Conservation (phyloP, 2,113 vertebrate species). For the Zosterops pallidus region DNA sequence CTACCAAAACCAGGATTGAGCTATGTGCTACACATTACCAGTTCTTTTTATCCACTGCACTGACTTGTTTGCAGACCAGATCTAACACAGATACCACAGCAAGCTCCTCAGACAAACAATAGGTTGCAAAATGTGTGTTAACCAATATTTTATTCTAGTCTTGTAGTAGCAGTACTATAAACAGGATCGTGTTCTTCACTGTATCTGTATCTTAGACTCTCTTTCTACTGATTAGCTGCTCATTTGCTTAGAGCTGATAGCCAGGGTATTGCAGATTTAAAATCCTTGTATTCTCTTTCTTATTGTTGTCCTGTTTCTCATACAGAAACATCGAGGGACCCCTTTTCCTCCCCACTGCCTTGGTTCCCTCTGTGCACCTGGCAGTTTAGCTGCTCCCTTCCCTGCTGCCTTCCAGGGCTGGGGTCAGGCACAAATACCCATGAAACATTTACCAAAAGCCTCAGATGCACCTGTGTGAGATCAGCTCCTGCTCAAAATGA, state of each 20-base stretch:
- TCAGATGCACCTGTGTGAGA: background rate
- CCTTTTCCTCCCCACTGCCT: background rate
- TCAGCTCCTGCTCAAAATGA: constrained; percentile 28
- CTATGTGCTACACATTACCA: background rate
- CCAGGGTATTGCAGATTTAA: background rate
- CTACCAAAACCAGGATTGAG: background rate
- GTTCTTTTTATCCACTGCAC: background rate
- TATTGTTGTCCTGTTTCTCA: background rate
- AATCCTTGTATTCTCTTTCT: background rate
- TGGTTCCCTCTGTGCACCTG: background rate
- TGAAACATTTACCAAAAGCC: constrained; percentile 39
- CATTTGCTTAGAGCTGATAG: background rate
- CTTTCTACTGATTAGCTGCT: background rate
- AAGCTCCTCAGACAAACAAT: background rate
- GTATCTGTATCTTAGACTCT: background rate
- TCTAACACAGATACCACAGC: background rate
- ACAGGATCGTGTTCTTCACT: background rate
- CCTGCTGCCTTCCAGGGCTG: background rate
- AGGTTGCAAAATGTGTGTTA: background rate
- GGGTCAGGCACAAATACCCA: background rate
- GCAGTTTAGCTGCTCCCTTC: background rate
- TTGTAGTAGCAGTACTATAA: background rate
- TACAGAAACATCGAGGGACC: background rate
- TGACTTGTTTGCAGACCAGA: background rate
- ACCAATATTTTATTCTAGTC: background rate